A percentile compares a stretch with the other conserved stretches of the same genome.
phyloP scores from a whole-genome alignment of 2,113 vertebrate genomes.

The Agelaius phoeniceus region DNA sequence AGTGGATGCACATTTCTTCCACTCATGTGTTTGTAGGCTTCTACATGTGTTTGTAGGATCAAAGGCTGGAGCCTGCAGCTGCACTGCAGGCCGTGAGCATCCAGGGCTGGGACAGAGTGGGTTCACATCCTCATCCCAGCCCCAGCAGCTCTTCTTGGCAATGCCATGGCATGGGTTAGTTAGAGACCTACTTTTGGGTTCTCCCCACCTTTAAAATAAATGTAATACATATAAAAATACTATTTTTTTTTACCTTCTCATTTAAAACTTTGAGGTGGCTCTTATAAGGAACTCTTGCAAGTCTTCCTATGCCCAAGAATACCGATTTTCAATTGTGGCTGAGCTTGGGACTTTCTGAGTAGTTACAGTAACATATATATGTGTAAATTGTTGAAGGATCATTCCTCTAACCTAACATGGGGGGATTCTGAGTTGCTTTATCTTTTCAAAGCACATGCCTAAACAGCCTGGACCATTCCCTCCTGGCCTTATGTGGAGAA shows the following conservation, averaged over 20 bases:
- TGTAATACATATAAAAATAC: neutral
- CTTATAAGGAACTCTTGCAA: neutral
- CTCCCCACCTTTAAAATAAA: neutral
- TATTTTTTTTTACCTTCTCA: neutral
- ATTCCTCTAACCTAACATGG: neutral
- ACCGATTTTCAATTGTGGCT: neutral
- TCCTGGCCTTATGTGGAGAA: neutral
- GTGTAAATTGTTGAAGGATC: neutral
- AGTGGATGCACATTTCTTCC: neutral
- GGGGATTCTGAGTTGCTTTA: neutral
- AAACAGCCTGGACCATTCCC: neutral
- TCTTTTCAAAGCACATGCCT: neutral
- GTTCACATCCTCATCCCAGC: neutral
- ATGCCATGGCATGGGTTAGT: neutral
- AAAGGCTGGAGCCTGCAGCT: neutral
- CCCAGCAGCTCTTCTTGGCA: neutral
- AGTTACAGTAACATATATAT: neutral
- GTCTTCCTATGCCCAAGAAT: neutral
- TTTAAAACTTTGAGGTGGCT: neutral
- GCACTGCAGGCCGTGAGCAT: neutral
- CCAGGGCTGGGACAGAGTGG: fast-evolving
- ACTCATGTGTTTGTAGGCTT: fast-evolving
- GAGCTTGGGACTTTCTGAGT: neutral
- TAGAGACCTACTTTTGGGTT: neutral
- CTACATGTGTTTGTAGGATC: fast-evolving